Evolutionary conservation across 1,140 invertebrate genomes (phyloP).

Genomic region (Microplitis demolitor): DNA sequence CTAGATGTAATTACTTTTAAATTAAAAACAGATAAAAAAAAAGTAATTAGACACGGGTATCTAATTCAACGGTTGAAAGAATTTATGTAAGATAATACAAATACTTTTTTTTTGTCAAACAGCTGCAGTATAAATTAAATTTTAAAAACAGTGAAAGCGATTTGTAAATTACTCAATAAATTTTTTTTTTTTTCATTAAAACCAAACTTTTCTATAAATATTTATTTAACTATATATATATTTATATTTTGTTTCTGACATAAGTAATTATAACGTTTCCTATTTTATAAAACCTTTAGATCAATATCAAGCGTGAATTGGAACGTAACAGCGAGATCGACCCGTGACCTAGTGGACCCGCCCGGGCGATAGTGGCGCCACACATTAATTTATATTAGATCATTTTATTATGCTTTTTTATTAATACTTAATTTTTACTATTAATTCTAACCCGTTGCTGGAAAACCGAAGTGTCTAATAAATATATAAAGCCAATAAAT

Average conservation of each 20-base stretch:
- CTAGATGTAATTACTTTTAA: not conserved
- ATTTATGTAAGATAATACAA: not conserved
- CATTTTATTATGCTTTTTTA: not conserved
- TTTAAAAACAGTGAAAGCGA: constrained; percentile 13
- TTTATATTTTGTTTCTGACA: not conserved
- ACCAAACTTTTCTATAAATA: not conserved
- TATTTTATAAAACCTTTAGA: constrained; percentile 48
- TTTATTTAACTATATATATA: too few species aligned
- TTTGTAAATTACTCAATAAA: not conserved
- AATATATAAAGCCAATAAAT: too few species aligned
- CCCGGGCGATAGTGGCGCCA: constrained; percentile 49
- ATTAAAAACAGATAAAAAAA: not conserved
- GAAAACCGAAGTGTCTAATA: too few species aligned
- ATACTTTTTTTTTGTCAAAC: not conserved
- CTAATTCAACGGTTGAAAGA: not conserved
- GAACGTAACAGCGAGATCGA: constrained; percentile 56
- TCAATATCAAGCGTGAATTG: constrained; percentile 60
- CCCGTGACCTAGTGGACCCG: constrained; percentile 59
- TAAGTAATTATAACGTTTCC: not conserved
- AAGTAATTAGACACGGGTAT: not conserved
- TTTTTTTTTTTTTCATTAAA: not conserved
- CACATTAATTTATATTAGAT: constrained; percentile 10
- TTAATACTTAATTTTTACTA: too few species aligned
- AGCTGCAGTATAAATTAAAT: not conserved
- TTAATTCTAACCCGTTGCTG: too few species aligned